Evolutionary conservation across 2,113 vertebrate species (phyloP), one percentile per base, ranked within the genome.

Genomic region (Onychostruthus taczanowskii): DNA sequence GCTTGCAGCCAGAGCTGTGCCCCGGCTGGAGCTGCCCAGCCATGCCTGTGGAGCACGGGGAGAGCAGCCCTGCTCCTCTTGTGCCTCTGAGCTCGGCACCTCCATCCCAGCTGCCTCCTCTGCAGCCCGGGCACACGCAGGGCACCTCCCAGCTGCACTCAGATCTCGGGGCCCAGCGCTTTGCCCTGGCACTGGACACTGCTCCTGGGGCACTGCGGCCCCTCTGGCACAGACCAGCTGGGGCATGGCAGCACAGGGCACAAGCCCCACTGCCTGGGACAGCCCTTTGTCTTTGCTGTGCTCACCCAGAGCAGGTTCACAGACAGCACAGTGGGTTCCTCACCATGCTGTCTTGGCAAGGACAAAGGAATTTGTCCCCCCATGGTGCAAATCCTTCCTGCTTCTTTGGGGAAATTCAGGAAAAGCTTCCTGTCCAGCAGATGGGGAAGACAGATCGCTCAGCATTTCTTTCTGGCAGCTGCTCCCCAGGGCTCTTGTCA

Each of bases 1-100:
- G 0, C 74, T 44, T 17, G 37, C 47, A 84, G 44, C 80, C 55
- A 10, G 8, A 9, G 3, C 28, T 46, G 20, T 19, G 23, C 6
- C 10, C 31, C 3, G 2, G 18, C 55, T 68, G 6, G 1, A 13
- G 7, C 23, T 55, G 7, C 5, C 6, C 47, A 28, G 4, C 24
- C 33, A 9, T 53, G 37, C 30, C 26, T 64, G 66, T 3, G 31
- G 21, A 58, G 68, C 35, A 15, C 8, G 6, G 13, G 2, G 10
- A 47, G 24, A 69, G 27, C 28, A 52, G 30, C 15, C 11, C 13
- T 80, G 13, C 35, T 74, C 8, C 62, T 52, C 28, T 58, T 17
- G 17, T 11, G 39, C 3, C 49, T 2, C 0, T 3, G 15, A 41
- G 14, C 21, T 14, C 2, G 7, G 11, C 43, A 46, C 6, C 17